Percentiles rank a stretch among this genome's conserved stretches.
phyloP scores from a whole-genome alignment of 2,888 invertebrate species.

The Tachina grossa region DNA sequence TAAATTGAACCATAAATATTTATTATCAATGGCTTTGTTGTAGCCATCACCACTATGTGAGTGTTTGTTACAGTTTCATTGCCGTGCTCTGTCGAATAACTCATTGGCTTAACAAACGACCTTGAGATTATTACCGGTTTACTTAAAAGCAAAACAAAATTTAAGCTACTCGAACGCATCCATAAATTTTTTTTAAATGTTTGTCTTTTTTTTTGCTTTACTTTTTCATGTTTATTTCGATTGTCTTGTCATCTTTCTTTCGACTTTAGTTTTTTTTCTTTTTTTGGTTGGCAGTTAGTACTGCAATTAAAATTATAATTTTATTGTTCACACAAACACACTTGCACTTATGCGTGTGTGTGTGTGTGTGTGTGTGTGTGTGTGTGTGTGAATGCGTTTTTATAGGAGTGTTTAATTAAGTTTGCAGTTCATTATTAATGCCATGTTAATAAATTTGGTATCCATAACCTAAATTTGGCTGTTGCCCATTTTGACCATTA shows the following conservation, averaged over 20 bases:
- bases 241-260: conserved; percentile 55
- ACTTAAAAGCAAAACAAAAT: conserved; percentile 8
- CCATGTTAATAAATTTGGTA: conserved; percentile 75
- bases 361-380: not conserved
- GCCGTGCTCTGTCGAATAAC: conserved; percentile 55
- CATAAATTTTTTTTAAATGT: conserved; percentile 49
- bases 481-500: conserved; percentile 21
- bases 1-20: conserved; percentile 43
- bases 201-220: conserved; percentile 48
- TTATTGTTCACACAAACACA: conserved; percentile 41
- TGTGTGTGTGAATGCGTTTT: not conserved
- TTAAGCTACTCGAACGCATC: conserved; percentile 27
- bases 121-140: conserved; percentile 72
- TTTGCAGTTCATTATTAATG: conserved; percentile 74
- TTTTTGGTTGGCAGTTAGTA: conserved; percentile 24
- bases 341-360: not conserved
- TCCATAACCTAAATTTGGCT: conserved; percentile 66
- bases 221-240: conserved; percentile 36
- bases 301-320: conserved; percentile 54
- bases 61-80: conserved; percentile 68
- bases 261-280: conserved; percentile 33
- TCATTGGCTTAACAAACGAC: conserved; percentile 63
- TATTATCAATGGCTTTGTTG: conserved; percentile 18
- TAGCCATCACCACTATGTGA: not conserved
- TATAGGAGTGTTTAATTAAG: conserved; percentile 4